These are phyloP conservation scores for Leptogaster cylindrica DNA, from an alignment of 2,888 invertebrate species.

Conservation along the genomic window DNA sequence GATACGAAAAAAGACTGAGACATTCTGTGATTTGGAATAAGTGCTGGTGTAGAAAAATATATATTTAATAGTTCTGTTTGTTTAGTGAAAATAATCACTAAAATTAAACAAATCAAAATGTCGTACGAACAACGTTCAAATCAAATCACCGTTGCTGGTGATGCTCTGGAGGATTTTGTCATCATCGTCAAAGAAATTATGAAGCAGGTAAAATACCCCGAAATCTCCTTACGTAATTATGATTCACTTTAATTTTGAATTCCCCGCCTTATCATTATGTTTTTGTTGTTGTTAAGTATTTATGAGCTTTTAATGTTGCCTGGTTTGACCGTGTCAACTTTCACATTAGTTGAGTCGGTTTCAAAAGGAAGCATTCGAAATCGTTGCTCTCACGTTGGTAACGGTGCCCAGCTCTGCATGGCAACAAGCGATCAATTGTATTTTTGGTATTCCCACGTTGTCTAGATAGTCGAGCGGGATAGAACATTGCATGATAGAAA, in stretches of 20 bases:
- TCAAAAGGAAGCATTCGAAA: not conserved
- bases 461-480: too few relatives aligned
- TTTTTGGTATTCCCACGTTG: too few relatives aligned
- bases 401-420: slow-evolving; percentile 10
- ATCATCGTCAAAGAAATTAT: slow-evolving; percentile 72
- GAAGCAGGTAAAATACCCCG: slow-evolving; percentile 68
- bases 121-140: slow-evolving; percentile 69
- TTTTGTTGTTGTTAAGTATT: too few relatives aligned
- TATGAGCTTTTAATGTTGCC: not conserved
- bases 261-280: slow-evolving; percentile 9
- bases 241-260: slow-evolving; percentile 7
- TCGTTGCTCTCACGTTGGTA: slow-evolving; percentile 13
- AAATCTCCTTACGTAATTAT: too few relatives aligned
- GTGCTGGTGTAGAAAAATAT: slow-evolving; percentile 16
- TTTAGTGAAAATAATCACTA: slow-evolving; percentile 48
- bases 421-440: slow-evolving; percentile 16
- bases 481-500: too few relatives aligned
- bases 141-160: slow-evolving; percentile 68
- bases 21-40: slow-evolving; percentile 41
- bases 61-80: slow-evolving; percentile 25
- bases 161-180: slow-evolving; percentile 77
- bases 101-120: slow-evolving; percentile 62
- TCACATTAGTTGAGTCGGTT: not conserved
- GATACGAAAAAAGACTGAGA: slow-evolving; percentile 41
- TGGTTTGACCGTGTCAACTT: not conserved